These are phyloP conservation scores for Mayetiola destructor DNA, from an alignment of 2,888 invertebrate genomes.

Conservation along the genomic window DNA sequence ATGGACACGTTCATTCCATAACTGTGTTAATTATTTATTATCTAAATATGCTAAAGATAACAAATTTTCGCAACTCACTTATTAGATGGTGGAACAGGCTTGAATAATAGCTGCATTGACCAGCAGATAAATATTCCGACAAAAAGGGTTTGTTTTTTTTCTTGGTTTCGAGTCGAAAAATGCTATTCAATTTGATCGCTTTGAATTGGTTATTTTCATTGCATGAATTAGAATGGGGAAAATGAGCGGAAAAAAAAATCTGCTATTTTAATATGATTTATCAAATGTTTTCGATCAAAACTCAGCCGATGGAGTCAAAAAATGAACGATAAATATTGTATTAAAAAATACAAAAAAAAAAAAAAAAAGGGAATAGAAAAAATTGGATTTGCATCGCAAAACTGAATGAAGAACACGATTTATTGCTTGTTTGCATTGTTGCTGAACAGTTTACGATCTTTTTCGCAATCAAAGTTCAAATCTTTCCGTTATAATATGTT, in stretches of 20 bases:
- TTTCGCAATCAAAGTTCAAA: conserved; percentile 4
- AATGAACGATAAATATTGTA: too few species aligned
- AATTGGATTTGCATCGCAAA: conserved; percentile 2
- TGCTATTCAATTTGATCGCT: background rate
- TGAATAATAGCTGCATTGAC: too few species aligned
- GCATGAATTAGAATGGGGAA: background rate
- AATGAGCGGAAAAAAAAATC: background rate
- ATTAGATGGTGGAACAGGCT: too few species aligned
- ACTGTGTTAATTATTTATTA: too few species aligned
- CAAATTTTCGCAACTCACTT: too few species aligned
- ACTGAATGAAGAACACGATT: conserved; percentile 2
- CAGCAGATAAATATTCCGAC: background rate
- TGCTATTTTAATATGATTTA: conserved; percentile 4
- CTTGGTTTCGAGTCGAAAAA: background rate
- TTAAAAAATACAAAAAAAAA: too few species aligned
- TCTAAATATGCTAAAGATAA: too few species aligned
- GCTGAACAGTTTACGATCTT: conserved; percentile 1
- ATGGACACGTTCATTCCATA: too few species aligned
- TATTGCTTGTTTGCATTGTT: background rate
- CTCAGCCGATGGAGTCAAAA: too few species aligned
- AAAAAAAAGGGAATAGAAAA: too few species aligned
- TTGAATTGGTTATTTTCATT: too few species aligned
- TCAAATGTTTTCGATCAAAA: background rate
- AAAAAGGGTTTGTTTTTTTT: background rate
- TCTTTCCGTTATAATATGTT: too few species aligned